phyloP scores from a whole-genome alignment of 1,140 invertebrate species.

The Aphis gossypii region DNA sequence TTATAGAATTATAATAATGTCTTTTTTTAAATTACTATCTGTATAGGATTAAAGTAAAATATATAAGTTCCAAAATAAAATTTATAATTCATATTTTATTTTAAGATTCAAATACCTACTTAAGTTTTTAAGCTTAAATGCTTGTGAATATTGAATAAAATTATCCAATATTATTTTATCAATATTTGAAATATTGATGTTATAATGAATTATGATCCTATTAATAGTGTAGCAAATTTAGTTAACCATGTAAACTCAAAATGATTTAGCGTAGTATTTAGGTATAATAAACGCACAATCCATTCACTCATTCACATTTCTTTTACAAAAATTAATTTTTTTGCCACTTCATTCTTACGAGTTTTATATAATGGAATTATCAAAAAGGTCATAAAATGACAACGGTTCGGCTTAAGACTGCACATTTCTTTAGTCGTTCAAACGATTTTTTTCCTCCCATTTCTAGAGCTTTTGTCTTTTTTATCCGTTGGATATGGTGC shows the following conservation, averaged over 20 bases:
- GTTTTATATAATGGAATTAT: conserved; percentile 32
- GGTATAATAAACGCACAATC: background rate
- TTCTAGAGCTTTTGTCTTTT: conserved; percentile 52
- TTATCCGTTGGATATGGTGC: conserved; percentile 49
- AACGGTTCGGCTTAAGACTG: conserved; percentile 24
- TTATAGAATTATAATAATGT: background rate
- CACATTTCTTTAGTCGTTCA: conserved; percentile 40
- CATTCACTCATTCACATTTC: background rate
- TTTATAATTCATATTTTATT: background rate
- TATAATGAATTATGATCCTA: background rate
- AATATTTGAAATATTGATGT: background rate
- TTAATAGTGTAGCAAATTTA: background rate
- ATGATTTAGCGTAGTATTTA: background rate
- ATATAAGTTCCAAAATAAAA: background rate
- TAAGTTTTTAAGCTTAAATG: too few species aligned
- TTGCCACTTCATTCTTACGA: too few species aligned
- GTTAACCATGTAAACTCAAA: background rate
- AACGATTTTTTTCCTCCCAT: conserved; percentile 32
- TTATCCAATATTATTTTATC: background rate
- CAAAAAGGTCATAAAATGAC: conserved; percentile 43
- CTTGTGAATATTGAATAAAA: too few species aligned
- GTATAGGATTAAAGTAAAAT: background rate
- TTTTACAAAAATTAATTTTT: background rate
- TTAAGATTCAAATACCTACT: background rate
- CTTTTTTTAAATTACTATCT: background rate